Percentiles rank a stretch among this genome's conserved stretches.
These are phyloP conservation scores for Atlantisia rogersi DNA, from an alignment of 2,113 vertebrate genomes.

Conservation along the genomic window DNA sequence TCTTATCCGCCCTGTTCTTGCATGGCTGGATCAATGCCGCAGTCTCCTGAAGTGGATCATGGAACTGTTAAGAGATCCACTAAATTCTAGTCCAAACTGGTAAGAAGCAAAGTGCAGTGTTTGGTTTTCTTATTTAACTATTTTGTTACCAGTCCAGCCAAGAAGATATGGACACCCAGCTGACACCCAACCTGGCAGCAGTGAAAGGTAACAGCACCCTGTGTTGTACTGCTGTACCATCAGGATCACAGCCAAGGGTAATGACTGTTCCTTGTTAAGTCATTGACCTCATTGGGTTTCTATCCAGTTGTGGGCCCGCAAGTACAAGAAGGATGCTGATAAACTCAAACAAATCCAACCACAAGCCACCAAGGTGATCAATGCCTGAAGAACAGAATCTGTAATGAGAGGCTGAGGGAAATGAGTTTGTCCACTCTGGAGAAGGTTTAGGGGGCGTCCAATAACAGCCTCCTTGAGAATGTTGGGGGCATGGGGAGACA, in stretches of 20 bases:
- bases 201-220: background rate
- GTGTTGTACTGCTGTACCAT: background rate
- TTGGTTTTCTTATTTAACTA: background rate
- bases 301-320: no score
- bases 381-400: background rate
- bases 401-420: background rate
- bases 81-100: background rate
- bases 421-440: background rate
- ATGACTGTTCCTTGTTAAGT: background rate
- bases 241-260: background rate
- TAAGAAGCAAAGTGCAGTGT: background rate
- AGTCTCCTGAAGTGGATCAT: background rate
- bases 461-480: background rate
- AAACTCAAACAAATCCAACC: background rate
- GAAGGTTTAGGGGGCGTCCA: background rate
- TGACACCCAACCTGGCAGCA: background rate
- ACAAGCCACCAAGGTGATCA: background rate
- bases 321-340: background rate
- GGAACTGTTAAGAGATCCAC: background rate
- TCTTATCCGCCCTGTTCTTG: background rate
- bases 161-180: fast-evolving
- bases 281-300: background rate
- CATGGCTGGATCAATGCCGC: background rate
- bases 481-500: background rate
- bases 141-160: background rate